Base-by-base conservation (phyloP, 2,888 invertebrate species). In the Lucinisca nassula region DNA sequence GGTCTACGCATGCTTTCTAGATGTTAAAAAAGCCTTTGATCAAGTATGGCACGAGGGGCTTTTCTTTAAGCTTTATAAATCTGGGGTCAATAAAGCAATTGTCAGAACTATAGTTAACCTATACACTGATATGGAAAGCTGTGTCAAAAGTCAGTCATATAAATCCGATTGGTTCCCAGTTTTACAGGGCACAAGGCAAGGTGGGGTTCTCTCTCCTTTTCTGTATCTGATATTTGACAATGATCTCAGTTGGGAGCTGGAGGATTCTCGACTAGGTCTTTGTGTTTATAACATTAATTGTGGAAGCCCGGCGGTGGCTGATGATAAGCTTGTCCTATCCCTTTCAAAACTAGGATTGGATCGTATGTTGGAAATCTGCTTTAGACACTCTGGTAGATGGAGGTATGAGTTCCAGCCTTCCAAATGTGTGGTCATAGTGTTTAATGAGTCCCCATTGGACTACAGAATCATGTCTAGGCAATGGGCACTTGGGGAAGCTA, bases 221-320 rank as follows among this genome's bases (percentile, higher is more conserved):
- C 3, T 77, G 21, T 77, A 58, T 51, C 58, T 77, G 10, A n/a
- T 77, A 32, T 58, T 30, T 38, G 35, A 35, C 2, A 77, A 77
- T 21, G 77, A 77, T 35, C 51, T 77, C 12, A 21, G 55, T 6
- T 32, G 4, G 1, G 61, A 55, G 17, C 37, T 77, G 30, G 58
- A 77, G 32, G 30, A 3, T 3, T 51, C 32, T 38, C 1, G 58
- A 8, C 4, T 10, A 55, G 77, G 77, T 2, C 0, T n/a, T 1
- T 12, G 38, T 21, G 32, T 77, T 0, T 58, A 3, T 21, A 37
- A 77, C 6, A 30, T 77, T 1, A 77, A 58, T 10, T 58, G 55
- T 38, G 55, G 77, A 14, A 58, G 38, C n/a, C 77, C 77, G 2
- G 37, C 77, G 24, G 77, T 80, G 14, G 81, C 81, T 17, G 81